Conservation (phyloP, 2,797 vertebrate species). For the Bovichtus variegatus region DNA sequence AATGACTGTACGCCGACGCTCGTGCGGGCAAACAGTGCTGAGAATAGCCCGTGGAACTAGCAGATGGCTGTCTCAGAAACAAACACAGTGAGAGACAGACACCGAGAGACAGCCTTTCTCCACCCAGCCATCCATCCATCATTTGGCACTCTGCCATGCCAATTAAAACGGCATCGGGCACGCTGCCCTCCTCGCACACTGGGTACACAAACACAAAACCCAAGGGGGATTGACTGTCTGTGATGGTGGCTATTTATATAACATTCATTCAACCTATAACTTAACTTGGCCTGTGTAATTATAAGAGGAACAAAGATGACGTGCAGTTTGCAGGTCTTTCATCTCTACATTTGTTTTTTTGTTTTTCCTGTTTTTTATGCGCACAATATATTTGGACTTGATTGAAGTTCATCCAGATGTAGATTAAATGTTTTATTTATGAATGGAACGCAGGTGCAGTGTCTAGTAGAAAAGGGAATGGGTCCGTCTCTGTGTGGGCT, state of each 20-base stretch:
- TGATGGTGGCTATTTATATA: slow-evolving; percentile 52
- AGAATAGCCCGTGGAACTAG: slow-evolving; percentile 67
- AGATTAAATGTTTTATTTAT: slow-evolving; percentile 62
- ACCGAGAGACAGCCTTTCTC: slow-evolving; percentile 48
- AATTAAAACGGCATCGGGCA: slow-evolving; percentile 76
- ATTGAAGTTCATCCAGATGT: slow-evolving; percentile 38
- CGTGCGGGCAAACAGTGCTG: slow-evolving; percentile 27
- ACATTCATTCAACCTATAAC: slow-evolving; percentile 49
- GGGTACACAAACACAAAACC: slow-evolving; percentile 69
- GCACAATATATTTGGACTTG: not conserved
- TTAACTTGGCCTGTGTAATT: slow-evolving; percentile 30
- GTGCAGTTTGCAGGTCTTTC: slow-evolving; percentile 9
- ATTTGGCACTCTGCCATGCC: slow-evolving; percentile 74
- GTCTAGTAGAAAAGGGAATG: not conserved
- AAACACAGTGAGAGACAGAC: slow-evolving; percentile 36
- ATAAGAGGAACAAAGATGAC: slow-evolving; percentile 16
- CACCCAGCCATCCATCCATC: slow-evolving; percentile 65
- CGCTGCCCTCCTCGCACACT: slow-evolving; percentile 61
- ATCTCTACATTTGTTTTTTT: slow-evolving; percentile 15
- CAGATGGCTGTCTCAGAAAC: slow-evolving; percentile 74
- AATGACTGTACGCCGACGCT: slow-evolving; percentile 13
- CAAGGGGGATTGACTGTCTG: slow-evolving; percentile 22
- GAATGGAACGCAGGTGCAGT: slow-evolving; percentile 53
- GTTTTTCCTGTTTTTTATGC: not conserved
- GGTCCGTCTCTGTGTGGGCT: slow-evolving; percentile 44